Conservation (phyloP, 2,113 vertebrate genomes). For the Zapornia atra region DNA sequence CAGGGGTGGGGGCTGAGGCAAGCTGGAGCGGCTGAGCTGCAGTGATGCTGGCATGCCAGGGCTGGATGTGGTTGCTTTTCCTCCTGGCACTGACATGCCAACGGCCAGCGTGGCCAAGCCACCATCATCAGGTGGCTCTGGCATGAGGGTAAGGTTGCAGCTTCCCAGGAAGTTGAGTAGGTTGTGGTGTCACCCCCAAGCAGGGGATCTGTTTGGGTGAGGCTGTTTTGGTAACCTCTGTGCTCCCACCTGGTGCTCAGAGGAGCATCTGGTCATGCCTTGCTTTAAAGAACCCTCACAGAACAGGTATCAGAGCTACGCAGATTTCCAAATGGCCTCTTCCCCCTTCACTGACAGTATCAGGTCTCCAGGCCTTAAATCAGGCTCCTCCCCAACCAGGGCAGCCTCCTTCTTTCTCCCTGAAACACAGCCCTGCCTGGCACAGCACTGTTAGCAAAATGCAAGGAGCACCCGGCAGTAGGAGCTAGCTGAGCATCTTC, state of each 20-base stretch:
- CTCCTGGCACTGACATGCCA: neutral
- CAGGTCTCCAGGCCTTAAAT: neutral
- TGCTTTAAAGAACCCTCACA: neutral
- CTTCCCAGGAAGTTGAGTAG: neutral
- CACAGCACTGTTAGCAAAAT: neutral
- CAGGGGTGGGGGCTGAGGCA: neutral
- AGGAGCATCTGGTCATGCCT: neutral
- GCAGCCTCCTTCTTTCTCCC: neutral
- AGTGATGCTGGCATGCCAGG: fast-evolving
- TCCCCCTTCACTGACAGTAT: neutral
- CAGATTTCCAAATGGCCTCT: neutral
- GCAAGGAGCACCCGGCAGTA: neutral
- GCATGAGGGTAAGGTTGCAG: neutral
- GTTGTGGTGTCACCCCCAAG: neutral
- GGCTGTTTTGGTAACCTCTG: neutral
- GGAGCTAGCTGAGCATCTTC: neutral
- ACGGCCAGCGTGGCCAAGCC: neutral
- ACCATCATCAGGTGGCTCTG: fast-evolving
- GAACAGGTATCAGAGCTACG: fast-evolving
- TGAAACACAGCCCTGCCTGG: neutral
- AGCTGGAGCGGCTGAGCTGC: fast-evolving
- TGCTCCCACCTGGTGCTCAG: neutral
- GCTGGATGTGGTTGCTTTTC: neutral
- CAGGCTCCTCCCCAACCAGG: neutral
- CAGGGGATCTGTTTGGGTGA: neutral